phyloP scores from a whole-genome alignment of 2,888 invertebrate species.

The Papilio protenor region DNA sequence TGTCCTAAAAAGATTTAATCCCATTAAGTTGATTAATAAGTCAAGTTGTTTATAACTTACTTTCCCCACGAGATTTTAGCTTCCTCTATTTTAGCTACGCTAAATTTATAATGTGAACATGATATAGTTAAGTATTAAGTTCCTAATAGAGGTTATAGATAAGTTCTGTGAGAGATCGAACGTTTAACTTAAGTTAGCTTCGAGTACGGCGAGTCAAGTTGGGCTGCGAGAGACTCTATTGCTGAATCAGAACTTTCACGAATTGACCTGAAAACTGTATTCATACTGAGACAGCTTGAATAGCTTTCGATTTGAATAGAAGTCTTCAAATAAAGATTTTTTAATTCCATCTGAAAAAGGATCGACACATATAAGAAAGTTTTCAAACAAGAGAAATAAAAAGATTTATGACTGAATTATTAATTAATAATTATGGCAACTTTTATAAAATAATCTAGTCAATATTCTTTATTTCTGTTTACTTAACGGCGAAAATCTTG shows the following conservation, averaged over 20 bases:
- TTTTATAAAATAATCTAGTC: no score
- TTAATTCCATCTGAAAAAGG: background rate
- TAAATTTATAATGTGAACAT: background rate
- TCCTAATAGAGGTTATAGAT: background rate
- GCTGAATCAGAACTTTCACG: constrained; percentile 19
- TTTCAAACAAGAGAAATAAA: background rate
- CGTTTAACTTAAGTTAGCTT: constrained; percentile 3
- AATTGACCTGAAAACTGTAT: constrained; percentile 19
- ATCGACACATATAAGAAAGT: background rate
- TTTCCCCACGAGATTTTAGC: background rate
- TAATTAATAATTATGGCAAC: no score
- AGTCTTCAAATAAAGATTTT: background rate
- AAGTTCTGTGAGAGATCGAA: background rate
- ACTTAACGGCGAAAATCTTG: background rate
- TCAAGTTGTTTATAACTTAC: background rate
- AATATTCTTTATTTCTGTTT: background rate
- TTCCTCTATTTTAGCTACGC: background rate
- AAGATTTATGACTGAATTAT: background rate
- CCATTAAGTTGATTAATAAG: background rate
- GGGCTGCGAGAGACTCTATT: background rate
- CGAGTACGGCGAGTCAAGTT: background rate
- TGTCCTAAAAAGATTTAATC: no score
- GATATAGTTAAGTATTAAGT: background rate
- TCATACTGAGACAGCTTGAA: constrained; percentile 6
- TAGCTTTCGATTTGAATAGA: constrained; percentile 10